phyloP scores from a whole-genome alignment of 2,113 vertebrate species.

The Tupaia chinensis region DNA sequence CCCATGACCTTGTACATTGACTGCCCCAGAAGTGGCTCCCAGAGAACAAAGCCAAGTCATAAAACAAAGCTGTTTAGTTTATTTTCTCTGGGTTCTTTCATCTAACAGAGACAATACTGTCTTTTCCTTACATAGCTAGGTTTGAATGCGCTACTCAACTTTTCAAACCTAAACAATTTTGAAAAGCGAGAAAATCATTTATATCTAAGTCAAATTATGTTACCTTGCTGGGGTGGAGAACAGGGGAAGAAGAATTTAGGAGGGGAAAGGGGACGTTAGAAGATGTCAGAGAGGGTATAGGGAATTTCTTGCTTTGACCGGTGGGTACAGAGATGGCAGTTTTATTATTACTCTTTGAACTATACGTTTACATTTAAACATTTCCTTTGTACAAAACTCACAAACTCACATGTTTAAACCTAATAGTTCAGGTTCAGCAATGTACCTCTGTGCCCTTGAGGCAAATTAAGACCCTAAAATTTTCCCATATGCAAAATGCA shows the following conservation, averaged over 20 bases:
- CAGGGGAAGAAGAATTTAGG: not conserved
- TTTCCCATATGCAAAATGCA: slow-evolving; percentile 51
- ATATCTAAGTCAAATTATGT: not conserved
- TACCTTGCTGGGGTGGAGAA: not conserved
- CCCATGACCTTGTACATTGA: not conserved
- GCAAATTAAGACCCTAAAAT: slow-evolving; percentile 44
- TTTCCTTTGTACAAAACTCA: not conserved
- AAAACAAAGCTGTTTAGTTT: not conserved
- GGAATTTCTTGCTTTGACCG: not conserved
- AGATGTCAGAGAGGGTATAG: not conserved
- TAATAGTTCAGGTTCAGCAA: not conserved
- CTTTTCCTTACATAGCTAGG: not conserved
- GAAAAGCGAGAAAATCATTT: slow-evolving; percentile 31
- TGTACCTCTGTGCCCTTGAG: not conserved
- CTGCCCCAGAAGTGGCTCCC: not conserved
- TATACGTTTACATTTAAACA: slow-evolving; percentile 16
- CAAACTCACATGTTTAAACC: slow-evolving; percentile 40
- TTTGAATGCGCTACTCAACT: not conserved
- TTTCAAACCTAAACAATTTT: slow-evolving; percentile 32
- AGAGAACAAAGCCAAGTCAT: not conserved
- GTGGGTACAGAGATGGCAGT: not conserved
- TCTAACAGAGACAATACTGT: not conserved
- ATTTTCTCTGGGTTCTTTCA: not conserved
- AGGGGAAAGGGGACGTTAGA: not conserved
- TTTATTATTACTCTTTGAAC: slow-evolving; percentile 37